Conservation (phyloP, 2,113 vertebrate species). For the Actenoides lindsayi region DNA sequence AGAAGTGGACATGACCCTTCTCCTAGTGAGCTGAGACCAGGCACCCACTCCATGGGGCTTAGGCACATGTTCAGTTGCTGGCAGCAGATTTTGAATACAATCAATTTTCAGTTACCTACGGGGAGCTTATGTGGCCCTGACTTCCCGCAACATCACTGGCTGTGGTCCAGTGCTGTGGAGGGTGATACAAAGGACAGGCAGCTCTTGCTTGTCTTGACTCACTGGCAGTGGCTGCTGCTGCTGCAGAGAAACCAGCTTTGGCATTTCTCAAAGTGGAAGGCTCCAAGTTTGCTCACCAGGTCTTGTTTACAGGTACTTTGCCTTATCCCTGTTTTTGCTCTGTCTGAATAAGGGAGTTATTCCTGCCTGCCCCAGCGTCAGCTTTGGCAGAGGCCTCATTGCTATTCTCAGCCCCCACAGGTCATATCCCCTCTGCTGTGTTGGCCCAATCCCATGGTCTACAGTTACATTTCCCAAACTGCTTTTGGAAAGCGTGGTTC, state of each 20-base stretch:
- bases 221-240: neutral
- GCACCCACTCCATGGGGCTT: neutral
- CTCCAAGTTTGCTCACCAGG: neutral
- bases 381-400: neutral
- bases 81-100: neutral
- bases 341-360: neutral
- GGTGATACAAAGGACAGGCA: neutral
- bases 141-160: neutral
- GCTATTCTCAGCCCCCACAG: neutral
- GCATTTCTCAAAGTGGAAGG: neutral
- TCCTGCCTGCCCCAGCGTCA: neutral
- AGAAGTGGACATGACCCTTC: neutral
- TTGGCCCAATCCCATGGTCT: neutral
- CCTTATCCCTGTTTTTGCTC: neutral
- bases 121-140: neutral
- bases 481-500: neutral
- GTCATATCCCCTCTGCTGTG: neutral
- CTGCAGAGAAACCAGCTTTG: neutral
- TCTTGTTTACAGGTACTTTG: neutral
- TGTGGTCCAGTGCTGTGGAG: accelerated
- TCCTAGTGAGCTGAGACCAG: neutral
- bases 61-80: neutral
- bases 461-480: neutral
- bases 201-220: accelerated
- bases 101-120: neutral